These are phyloP conservation scores for Saccopteryx leptura DNA, from an alignment of 2,113 vertebrate genomes.

Conservation along the genomic window DNA sequence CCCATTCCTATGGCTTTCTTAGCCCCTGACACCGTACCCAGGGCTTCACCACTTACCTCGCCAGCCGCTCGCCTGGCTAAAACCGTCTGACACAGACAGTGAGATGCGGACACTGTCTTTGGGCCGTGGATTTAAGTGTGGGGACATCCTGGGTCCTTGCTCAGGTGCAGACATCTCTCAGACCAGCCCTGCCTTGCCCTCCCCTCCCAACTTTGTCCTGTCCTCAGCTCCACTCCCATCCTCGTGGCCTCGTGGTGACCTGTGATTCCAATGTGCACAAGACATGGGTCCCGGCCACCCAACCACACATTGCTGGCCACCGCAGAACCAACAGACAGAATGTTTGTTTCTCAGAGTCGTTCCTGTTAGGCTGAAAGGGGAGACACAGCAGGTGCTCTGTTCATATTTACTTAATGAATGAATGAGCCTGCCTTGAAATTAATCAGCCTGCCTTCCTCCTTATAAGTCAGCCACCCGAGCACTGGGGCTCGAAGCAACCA, in stretches of 20 bases:
- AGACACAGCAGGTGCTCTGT: background rate
- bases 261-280: background rate
- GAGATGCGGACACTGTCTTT: background rate
- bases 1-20: background rate
- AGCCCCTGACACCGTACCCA: background rate
- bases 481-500: background rate
- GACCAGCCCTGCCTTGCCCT: background rate
- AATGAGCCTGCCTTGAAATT: background rate
- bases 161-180: background rate
- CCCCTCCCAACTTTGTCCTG: background rate
- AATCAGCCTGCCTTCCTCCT: background rate
- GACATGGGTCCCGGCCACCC: background rate
- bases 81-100: background rate
- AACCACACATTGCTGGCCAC: background rate
- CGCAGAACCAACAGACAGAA: background rate
- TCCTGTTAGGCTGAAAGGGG: background rate
- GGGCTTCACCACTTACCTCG: background rate
- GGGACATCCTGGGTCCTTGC: background rate
- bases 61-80: background rate
- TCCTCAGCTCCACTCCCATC: background rate
- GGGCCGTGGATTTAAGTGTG: background rate
- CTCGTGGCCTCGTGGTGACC: background rate
- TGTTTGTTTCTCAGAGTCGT: background rate
- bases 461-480: background rate
- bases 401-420: constrained; percentile 32